These are phyloP conservation scores for Lagopus leucura DNA, from an alignment of 2,113 vertebrate species.

Conservation along the genomic window DNA sequence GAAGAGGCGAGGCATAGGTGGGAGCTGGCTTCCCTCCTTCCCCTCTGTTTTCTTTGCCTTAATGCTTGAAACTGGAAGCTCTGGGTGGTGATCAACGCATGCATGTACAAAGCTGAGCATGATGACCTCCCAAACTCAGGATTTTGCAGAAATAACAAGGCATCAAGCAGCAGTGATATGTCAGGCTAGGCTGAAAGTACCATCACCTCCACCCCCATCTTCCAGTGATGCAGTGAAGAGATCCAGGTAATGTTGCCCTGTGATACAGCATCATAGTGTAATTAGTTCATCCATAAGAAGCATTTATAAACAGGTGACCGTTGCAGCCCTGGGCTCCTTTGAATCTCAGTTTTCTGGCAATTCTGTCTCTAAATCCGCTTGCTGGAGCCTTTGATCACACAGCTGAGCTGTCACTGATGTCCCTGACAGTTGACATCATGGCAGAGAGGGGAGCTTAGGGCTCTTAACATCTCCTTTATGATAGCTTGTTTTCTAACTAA, in stretches of 20 bases:
- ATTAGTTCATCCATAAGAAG: neutral
- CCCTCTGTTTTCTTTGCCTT: neutral
- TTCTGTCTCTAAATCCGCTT: slow-evolving; percentile 45
- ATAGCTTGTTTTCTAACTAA: slow-evolving; percentile 50
- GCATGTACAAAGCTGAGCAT: fast-evolving
- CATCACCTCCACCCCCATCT: neutral
- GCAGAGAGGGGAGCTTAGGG: slow-evolving; percentile 41
- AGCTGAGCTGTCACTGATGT: slow-evolving; percentile 30
- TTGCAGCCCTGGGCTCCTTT: neutral
- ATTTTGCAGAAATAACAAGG: neutral
- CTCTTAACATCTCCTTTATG: slow-evolving; percentile 58
- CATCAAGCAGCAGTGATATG: neutral
- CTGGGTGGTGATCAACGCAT: fast-evolving
- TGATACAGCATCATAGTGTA: neutral
- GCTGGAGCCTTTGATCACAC: slow-evolving; percentile 37
- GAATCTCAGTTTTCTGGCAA: slow-evolving; percentile 25
- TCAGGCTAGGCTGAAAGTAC: neutral
- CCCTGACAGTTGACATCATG: slow-evolving; percentile 64
- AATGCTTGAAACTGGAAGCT: neutral
- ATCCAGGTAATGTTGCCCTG: neutral
- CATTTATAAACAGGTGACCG: slow-evolving; percentile 9
- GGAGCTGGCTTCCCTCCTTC: neutral
- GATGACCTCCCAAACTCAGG: neutral
- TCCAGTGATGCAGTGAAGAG: neutral
- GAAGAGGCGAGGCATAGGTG: fast-evolving